Evolutionary conservation across 2,797 vertebrate genomes (phyloP), one percentile per base, ranked within the genome.

Genomic region (Sarcoramphus papa): DNA sequence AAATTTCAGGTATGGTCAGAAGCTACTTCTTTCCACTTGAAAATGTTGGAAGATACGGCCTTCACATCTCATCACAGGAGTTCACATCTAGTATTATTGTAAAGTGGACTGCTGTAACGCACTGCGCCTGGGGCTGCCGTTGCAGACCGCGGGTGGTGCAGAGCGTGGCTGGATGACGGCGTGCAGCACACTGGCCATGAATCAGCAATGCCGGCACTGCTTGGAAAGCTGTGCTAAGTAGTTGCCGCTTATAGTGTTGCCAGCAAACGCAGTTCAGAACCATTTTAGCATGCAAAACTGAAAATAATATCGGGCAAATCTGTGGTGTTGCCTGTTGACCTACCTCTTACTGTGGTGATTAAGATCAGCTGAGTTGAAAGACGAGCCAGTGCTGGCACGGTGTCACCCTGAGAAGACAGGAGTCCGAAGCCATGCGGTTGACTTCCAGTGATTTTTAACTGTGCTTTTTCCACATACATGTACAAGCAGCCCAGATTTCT

Each of bases 71-170:
- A 27, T 40, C 51, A 4, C n/a, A 54, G 41, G 54, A 50, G 8
- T 30, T 80, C 41, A 35, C 28, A 9, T 65, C 35, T 21, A 17
- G 18, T 23, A 10, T 16, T 40, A 14, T 4, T 56, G 15, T 51
- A 41, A 81, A 45, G 40, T 0, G 21, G 40, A 2, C 18, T 60
- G 24, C 30, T 27, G 28, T 28, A 48, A n/a, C 1, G 4, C 5
- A 2, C 15, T 19, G 40, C 7, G 1, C 0, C 0, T 1, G 30
- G 59, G 21, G n/a, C 63, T 64, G 59, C n/a, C 4, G 1, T 8
- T 48, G 59, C 3, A 1, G 70, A 48, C 31, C 2, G 7, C 0
- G 0, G 12, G 57, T 8, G 54, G 57, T 20, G 33, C 28, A 9
- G 40, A 23, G 33, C 4, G 3, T 19, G 56, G 48, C 63, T 27